These are phyloP conservation scores for Autographa gamma DNA, from an alignment of 2,888 invertebrate genomes.

Conservation along the genomic window DNA sequence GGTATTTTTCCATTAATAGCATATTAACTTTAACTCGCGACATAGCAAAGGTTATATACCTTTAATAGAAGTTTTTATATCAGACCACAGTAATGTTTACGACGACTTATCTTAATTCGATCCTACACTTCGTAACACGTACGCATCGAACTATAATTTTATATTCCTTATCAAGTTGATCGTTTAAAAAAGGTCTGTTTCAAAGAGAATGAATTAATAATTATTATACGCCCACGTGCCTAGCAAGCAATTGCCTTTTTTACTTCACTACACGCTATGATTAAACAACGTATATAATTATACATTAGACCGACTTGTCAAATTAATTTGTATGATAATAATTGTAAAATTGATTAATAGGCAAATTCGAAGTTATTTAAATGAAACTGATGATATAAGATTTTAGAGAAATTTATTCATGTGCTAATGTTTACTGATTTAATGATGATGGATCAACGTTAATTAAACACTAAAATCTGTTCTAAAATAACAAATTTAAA, in stretches of 20 bases:
- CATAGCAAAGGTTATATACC: neutral
- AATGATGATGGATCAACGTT: neutral
- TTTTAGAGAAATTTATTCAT: neutral
- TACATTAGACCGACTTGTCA: constrained; percentile 35
- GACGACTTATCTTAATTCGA: constrained; percentile 52
- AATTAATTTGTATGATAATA: constrained; percentile 38
- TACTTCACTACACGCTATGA: constrained; percentile 42
- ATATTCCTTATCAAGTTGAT: constrained; percentile 57
- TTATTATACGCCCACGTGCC: constrained; percentile 55
- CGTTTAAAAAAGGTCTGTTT: constrained; percentile 51
- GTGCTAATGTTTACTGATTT: constrained; percentile 3
- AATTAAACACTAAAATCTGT: constrained; percentile 1
- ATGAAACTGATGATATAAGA: neutral
- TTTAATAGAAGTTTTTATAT: neutral
- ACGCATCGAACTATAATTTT: constrained; percentile 52
- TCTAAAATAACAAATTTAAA: neutral
- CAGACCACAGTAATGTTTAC: constrained; percentile 24
- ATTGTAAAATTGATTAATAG: constrained; percentile 40
- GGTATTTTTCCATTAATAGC: too few relatives aligned
- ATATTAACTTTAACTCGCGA: too few relatives aligned
- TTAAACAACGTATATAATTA: constrained; percentile 45
- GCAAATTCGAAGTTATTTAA: neutral
- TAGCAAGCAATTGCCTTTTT: constrained; percentile 55
- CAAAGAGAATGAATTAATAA: constrained; percentile 52
- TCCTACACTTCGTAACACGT: constrained; percentile 25